Evolutionary conservation across 2,113 vertebrate species (phyloP).

Genomic region (Mellivora capensis): DNA sequence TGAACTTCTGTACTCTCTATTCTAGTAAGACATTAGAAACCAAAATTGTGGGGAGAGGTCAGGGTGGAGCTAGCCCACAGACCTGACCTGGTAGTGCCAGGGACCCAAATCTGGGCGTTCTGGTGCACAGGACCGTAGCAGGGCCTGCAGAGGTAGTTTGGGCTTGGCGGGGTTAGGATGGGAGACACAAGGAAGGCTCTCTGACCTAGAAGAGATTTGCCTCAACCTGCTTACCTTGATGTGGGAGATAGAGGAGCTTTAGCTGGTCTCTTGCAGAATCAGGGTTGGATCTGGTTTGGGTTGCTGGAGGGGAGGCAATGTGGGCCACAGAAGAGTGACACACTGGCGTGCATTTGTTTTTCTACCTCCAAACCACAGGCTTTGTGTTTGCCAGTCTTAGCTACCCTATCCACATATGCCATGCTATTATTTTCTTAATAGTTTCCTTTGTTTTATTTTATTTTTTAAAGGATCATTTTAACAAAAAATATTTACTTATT

Average conservation of each 20-base stretch:
- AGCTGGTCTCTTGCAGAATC: background rate
- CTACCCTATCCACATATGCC: background rate
- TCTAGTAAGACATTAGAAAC: background rate
- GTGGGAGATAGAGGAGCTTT: background rate
- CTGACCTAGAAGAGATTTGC: background rate
- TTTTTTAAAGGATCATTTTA: background rate
- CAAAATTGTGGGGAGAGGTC: background rate
- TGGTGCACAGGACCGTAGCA: background rate
- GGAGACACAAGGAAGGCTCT: background rate
- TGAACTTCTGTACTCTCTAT: background rate
- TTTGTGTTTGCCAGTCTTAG: background rate
- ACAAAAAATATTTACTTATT: background rate
- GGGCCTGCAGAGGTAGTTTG: background rate
- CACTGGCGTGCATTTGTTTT: fast-evolving
- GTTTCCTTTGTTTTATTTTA: background rate
- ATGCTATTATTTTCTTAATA: background rate
- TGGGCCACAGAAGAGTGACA: background rate
- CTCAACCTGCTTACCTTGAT: background rate
- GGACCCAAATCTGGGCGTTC: background rate
- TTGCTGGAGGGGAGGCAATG: background rate
- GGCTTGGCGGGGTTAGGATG: background rate
- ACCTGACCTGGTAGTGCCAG: background rate
- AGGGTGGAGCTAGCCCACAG: background rate
- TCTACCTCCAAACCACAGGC: background rate
- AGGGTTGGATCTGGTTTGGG: background rate